Percentiles rank a stretch among this genome's conserved stretches.
These are phyloP conservation scores for Hedya salicella DNA, from an alignment of 2,888 invertebrate species.

Conservation along the genomic window DNA sequence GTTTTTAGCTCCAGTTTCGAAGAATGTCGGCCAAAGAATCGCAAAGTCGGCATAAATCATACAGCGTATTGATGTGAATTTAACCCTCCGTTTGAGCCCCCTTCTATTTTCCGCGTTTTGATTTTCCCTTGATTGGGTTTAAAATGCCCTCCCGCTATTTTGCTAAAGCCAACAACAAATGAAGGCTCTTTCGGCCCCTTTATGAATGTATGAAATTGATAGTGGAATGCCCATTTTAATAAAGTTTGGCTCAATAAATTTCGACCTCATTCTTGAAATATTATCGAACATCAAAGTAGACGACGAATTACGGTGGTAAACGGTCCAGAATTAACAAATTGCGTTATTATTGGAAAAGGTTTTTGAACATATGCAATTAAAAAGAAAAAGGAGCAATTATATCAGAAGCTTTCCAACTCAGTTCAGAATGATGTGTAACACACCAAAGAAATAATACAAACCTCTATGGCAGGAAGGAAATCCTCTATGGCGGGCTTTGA, in stretches of 20 bases:
- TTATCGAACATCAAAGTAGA: too few relatives aligned
- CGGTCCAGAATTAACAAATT: too few relatives aligned
- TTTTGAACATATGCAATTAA: too few relatives aligned
- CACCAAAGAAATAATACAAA: too few relatives aligned
- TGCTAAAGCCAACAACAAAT: slow-evolving; percentile 74
- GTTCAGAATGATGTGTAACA: too few relatives aligned
- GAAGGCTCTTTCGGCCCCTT: slow-evolving; percentile 62
- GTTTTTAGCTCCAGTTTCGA: not conserved
- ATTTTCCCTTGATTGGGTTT: slow-evolving; percentile 83
- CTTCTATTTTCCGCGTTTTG: slow-evolving; percentile 82
- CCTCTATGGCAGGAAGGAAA: too few relatives aligned
- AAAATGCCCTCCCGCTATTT: slow-evolving; percentile 78
- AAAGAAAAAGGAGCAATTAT: too few relatives aligned
- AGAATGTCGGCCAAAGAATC: slow-evolving; percentile 56
- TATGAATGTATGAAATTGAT: slow-evolving; percentile 59
- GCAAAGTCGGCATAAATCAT: slow-evolving; percentile 78
- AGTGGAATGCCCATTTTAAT: slow-evolving; percentile 33
- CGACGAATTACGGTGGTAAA: too few relatives aligned
- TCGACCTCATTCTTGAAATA: not conserved
- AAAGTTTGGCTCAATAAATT: slow-evolving; percentile 13
- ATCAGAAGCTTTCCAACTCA: too few relatives aligned
- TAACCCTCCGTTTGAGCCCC: slow-evolving; percentile 80
- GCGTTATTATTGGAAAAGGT: too few relatives aligned
- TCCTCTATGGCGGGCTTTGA: too few relatives aligned
- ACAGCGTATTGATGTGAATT: slow-evolving; percentile 82